Conservation (phyloP, 2,888 invertebrate species). For the Meta bourneti region DNA sequence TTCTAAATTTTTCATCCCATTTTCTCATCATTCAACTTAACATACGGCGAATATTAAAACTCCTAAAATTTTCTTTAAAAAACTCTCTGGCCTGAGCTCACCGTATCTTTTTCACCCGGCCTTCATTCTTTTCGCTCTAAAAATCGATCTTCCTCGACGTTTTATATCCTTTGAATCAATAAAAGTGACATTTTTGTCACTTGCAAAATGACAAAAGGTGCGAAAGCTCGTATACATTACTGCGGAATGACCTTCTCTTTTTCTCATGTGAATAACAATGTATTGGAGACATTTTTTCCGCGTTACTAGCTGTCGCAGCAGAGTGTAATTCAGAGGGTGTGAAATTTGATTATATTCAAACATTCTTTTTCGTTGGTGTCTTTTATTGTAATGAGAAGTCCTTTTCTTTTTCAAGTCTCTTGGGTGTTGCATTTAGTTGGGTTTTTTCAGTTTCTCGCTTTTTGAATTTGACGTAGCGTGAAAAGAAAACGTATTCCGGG, state of each 20-base stretch:
- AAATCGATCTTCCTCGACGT: slow-evolving; percentile 45
- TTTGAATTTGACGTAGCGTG: no score
- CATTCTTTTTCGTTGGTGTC: slow-evolving; percentile 4
- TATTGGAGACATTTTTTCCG: slow-evolving; percentile 5
- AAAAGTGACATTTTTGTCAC: slow-evolving; percentile 55
- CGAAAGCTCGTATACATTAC: slow-evolving; percentile 31
- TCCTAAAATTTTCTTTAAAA: background rate
- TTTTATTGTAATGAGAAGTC: slow-evolving; percentile 1
- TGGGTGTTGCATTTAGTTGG: no score
- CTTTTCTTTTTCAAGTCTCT: no score
- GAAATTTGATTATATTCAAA: slow-evolving; percentile 36
- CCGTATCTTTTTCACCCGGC: slow-evolving; percentile 3
- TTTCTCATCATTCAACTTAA: background rate
- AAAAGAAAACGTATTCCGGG: no score
- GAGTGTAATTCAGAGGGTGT: slow-evolving; percentile 3
- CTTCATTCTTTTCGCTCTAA: slow-evolving; percentile 1
- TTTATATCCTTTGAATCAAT: slow-evolving; percentile 58
- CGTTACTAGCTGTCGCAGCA: background rate
- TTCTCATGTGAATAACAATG: slow-evolving; percentile 10
- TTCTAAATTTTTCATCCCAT: background rate
- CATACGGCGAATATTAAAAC: background rate
- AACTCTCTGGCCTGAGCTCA: background rate
- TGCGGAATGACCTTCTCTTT: slow-evolving; percentile 13
- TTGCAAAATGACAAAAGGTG: slow-evolving; percentile 26
- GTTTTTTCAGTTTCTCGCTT: no score